Percentiles rank a stretch among this genome's conserved stretches.
Evolutionary conservation across 2,888 invertebrate genomes (phyloP).

Genomic region (Acheta domesticus): DNA sequence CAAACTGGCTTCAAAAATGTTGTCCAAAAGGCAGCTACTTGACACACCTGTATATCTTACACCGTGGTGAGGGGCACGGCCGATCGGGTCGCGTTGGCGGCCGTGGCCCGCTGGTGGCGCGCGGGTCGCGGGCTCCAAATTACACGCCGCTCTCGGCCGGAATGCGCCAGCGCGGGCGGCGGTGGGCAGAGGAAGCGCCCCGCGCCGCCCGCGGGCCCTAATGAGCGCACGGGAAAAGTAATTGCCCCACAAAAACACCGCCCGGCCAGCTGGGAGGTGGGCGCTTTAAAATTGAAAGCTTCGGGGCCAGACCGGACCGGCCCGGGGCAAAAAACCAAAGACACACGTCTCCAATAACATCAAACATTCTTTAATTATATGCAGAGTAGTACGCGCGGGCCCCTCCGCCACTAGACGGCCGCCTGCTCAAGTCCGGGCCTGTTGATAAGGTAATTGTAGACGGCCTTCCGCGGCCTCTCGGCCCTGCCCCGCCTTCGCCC

Average conservation of each 20-base stretch:
- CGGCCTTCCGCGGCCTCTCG: not conserved
- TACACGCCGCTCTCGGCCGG: not conserved
- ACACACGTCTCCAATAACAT: not conserved
- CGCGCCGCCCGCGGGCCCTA: not conserved
- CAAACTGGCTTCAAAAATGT: too few relatives aligned
- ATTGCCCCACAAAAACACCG: not conserved
- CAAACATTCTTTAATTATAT: conserved; percentile 18
- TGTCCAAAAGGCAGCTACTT: too few relatives aligned
- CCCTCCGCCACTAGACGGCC: not conserved
- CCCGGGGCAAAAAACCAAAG: not conserved
- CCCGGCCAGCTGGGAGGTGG: not conserved
- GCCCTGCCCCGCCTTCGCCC: not conserved
- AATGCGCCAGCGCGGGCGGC: not conserved
- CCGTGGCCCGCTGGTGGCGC: too few relatives aligned
- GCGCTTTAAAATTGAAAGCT: conserved; percentile 3
- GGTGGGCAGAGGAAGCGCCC: not conserved
- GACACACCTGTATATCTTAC: too few relatives aligned
- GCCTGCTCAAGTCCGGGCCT: not conserved
- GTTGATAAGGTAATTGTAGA: conserved; percentile 3
- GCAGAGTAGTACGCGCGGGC: not conserved
- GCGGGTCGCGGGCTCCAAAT: not conserved
- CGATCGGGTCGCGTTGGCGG: too few relatives aligned
- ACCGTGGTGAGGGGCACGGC: too few relatives aligned
- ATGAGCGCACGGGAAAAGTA: not conserved
- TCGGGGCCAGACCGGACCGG: not conserved